Evolutionary conservation across 2,888 invertebrate genomes (phyloP), one percentile per base, ranked within the genome.

Genomic region (Norana najaformis): DNA sequence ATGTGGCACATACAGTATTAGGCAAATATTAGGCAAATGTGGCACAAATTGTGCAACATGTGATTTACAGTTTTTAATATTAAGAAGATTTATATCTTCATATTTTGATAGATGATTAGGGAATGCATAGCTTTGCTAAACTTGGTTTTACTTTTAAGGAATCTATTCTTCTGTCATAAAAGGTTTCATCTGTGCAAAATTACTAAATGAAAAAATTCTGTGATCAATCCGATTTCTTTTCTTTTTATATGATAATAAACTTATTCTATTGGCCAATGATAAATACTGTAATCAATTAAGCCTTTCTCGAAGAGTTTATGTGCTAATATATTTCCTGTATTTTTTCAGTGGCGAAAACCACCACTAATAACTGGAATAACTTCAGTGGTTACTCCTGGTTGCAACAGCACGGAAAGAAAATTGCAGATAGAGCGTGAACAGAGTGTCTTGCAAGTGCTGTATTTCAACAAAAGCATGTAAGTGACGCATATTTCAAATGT

Each of bases 391-490:
- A 89, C 41, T 96, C 94, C 92, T 18, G 94, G 95, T 2, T 93
- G 93, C 69, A 97, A 97, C 93, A 98, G 98, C 94, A 96, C 96
- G 93, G 98, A 99, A 95, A 97, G 97, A 94, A 96, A 97, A 90
- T 96, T 97, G 89, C 98, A 98, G 95, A 97, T 97, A 92, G 97
- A 97, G 89, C 96, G 98, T 36, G 98, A 98, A 95, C 97, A 97
- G 94, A 97, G 96, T 83, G 97, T 97, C 4, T 95, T 98, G 37
- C 94, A 94, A 92, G 95, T 94, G 36, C 92, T 95, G n/a, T 95
- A 94, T 93, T 95, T 95, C 93, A 93, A 93, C 91, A 94, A 94
- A 91, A 83, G 90, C 37, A 91, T 92, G 92, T 92, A 90, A 90
- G 92, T 91, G 34, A 34, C 20, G 16, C 53, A 23, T 89, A 16